A percentile compares a stretch with the other conserved stretches of the same genome.
phyloP scores from a whole-genome alignment of 2,797 vertebrate genomes.

The Cossypha niveicapilla region DNA sequence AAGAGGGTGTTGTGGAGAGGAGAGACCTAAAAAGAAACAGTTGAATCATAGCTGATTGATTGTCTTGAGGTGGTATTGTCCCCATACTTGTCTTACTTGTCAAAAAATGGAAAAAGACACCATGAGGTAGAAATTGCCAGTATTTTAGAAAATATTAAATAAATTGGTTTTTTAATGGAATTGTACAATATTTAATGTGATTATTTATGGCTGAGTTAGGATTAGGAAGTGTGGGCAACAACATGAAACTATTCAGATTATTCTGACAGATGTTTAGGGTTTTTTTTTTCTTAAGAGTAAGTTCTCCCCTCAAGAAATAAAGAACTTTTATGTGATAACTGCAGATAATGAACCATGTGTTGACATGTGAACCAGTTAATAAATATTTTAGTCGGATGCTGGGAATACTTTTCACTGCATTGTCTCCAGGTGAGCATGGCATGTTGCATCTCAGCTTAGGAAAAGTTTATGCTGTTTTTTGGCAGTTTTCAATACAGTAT shows the following conservation, averaged over 20 bases:
- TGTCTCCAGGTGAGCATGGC: not conserved
- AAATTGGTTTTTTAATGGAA: not conserved
- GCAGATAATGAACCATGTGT: not conserved
- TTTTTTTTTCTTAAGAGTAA: not conserved
- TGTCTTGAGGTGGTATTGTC: not conserved
- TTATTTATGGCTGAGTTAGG: not conserved
- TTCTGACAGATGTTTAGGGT: not conserved
- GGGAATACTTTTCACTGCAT: not conserved
- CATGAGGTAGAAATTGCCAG: not conserved
- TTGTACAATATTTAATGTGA: not conserved
- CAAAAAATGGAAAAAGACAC: not conserved
- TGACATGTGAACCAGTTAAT: not conserved
- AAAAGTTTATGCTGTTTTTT: not conserved
- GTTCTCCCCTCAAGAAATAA: not conserved
- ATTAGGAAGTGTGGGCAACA: not conserved
- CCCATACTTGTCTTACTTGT: not conserved
- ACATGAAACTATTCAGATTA: not conserved
- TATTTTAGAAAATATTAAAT: not conserved
- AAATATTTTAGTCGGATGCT: not conserved
- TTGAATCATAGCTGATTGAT: not conserved
- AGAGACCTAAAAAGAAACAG: not conserved
- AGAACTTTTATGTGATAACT: not conserved
- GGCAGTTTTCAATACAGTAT: not conserved
- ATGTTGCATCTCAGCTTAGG: fast-evolving
- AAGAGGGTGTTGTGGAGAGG: not conserved